phyloP scores from a whole-genome alignment of 2,888 invertebrate genomes.

The Merodon equestris region DNA sequence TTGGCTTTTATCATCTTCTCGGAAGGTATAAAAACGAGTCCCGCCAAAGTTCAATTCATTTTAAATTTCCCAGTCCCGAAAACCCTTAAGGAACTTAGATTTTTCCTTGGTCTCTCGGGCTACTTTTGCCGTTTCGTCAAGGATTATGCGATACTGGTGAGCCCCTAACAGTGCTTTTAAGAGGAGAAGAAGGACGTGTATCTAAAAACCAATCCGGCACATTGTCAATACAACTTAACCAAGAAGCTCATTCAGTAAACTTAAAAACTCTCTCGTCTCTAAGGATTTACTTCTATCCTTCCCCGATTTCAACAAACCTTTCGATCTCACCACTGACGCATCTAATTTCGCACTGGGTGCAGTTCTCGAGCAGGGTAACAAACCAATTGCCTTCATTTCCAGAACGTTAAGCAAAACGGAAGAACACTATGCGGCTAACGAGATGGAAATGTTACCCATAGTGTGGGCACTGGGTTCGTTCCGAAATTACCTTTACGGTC shows the following conservation, averaged over 20 bases:
- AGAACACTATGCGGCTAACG: constrained; percentile 15
- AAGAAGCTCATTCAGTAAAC: constrained; percentile 18
- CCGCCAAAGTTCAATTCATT: too few species aligned
- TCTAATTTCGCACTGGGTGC: constrained; percentile 29
- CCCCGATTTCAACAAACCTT: constrained; percentile 19
- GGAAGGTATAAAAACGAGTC: constrained; percentile 71
- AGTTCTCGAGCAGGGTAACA: constrained; percentile 11
- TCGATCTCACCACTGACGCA: constrained; percentile 21
- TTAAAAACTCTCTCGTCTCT: constrained; percentile 26
- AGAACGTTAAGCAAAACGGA: constrained; percentile 16
- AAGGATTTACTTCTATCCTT: constrained; percentile 8
- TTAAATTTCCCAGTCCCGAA: constrained; percentile 61
- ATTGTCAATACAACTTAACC: constrained; percentile 8
- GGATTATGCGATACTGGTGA: constrained; percentile 61
- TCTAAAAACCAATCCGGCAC: constrained; percentile 32
- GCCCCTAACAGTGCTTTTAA: constrained; percentile 62
- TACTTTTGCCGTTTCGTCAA: constrained; percentile 67
- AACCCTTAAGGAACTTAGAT: constrained; percentile 29
- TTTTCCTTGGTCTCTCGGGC: constrained; percentile 63
- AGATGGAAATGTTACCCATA: constrained; percentile 36
- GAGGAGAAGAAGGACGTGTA: constrained; percentile 52
- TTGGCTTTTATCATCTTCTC: constrained; percentile 71
- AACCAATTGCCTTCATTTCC: constrained; percentile 22
- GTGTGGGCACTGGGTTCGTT: constrained; percentile 30
- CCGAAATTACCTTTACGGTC: constrained; percentile 54